Base-by-base conservation (phyloP, 2,797 vertebrate genomes). In the Synanceia verrucosa region DNA sequence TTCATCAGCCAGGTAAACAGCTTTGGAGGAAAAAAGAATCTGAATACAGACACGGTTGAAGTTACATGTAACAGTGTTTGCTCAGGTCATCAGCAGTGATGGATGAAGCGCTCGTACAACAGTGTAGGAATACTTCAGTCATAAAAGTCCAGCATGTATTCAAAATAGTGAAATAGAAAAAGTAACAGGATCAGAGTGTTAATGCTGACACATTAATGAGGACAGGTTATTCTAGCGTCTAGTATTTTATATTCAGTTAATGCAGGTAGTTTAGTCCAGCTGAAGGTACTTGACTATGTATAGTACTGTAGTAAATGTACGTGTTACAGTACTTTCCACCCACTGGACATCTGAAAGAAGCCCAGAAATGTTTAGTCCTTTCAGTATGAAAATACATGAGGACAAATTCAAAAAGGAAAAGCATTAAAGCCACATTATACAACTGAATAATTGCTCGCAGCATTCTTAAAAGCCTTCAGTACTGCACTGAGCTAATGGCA, bases 401-500 rank as follows among this genome's bases (percentile, higher is more conserved):
- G 23, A 47, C 13, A 11, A 31, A 43, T 21, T 6, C 9, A 29
- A 29, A 69, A 65, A 18, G 28, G 4, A 10, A 18, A 47, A 65
- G 1, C 14, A 26, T 24, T 28, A 63, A 61, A 47, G 43, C 2
- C 26, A 16, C 29, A 41, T 41, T 14, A 28, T 46, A 61, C 52
- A 64, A 6, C 19, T 18, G 24, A 68, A 21, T 72, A 69, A 78
- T 11, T 36, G 19, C 5, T 23, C 5, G 0, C 24, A 58, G 9
- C 9, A 10, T 19, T 41, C 19, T 29, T 9, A 44, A 46, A 56
- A 37, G 46, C 41, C 14, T 62, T 74, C n/a, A 52, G 52, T 78
- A 79, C 70, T 72, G 59, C 69, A 41, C 66, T 51, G 28, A 39
- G 73, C 52, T 82, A 55, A 70, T 65, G 69, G 85, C 67, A 76